These are phyloP conservation scores for Dreissena polymorpha DNA, from an alignment of 1,140 invertebrate genomes.

Conservation along the genomic window DNA sequence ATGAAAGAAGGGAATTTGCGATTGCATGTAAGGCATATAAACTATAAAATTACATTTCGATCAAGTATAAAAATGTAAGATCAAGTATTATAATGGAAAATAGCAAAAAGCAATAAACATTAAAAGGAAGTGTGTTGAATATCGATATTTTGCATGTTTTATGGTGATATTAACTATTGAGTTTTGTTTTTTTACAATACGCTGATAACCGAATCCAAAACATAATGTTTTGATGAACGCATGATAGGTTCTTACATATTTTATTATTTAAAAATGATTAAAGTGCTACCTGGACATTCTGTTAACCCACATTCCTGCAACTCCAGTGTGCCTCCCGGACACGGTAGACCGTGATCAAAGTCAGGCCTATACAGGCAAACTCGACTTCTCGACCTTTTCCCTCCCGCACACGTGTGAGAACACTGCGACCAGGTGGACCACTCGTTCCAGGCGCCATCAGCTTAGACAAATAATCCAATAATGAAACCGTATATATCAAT, in stretches of 20 bases:
- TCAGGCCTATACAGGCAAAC: slow-evolving; percentile 17
- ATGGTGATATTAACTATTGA: too few relatives aligned
- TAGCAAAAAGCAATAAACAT: too few relatives aligned
- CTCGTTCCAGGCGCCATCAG: slow-evolving; percentile 63
- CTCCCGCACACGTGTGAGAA: slow-evolving; percentile 60
- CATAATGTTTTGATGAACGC: slow-evolving; percentile 46
- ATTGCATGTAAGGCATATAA: too few relatives aligned
- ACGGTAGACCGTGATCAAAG: background rate
- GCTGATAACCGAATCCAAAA: slow-evolving; percentile 38
- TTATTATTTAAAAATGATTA: slow-evolving; percentile 34
- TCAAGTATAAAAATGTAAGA: too few relatives aligned
- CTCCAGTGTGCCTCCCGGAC: background rate
- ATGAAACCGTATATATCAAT: background rate
- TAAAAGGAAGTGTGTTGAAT: too few relatives aligned
- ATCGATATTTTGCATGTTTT: too few relatives aligned
- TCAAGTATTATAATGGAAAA: too few relatives aligned
- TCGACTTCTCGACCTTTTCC: slow-evolving; percentile 53
- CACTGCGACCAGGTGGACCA: slow-evolving; percentile 67
- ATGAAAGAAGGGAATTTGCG: too few relatives aligned
- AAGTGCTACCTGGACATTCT: slow-evolving; percentile 23
- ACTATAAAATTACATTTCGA: too few relatives aligned
- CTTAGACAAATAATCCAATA: slow-evolving; percentile 44
- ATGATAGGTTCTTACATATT: slow-evolving; percentile 59
- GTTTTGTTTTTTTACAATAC: too few relatives aligned
- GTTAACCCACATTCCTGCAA: slow-evolving; percentile 6